These are phyloP conservation scores for Lagenorhynchus albirostris DNA, from an alignment of 2,113 vertebrate genomes.

Conservation along the genomic window DNA sequence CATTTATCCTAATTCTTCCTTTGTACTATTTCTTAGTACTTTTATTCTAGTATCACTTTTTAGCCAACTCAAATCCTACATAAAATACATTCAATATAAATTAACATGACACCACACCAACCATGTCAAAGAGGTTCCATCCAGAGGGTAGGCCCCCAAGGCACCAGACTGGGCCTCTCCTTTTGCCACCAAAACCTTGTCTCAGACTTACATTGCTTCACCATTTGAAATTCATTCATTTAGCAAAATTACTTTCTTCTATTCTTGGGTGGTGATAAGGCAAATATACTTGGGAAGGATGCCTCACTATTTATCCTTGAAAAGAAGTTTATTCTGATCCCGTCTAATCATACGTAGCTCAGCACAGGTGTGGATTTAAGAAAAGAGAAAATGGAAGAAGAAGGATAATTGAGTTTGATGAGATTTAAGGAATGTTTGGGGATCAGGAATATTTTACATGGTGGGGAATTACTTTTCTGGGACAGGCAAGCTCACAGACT, in stretches of 20 bases:
- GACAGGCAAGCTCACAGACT: not conserved
- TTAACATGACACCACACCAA: not conserved
- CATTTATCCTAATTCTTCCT: not conserved
- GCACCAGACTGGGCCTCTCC: not conserved
- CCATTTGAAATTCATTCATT: not conserved
- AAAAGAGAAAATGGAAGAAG: not conserved
- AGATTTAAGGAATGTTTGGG: not conserved
- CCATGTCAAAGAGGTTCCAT: not conserved
- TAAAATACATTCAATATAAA: not conserved
- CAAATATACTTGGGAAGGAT: not conserved
- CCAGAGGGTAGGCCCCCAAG: not conserved
- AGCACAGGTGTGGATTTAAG: not conserved
- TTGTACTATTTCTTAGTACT: not conserved
- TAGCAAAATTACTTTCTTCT: constrained; percentile 15
- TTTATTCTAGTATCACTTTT: not conserved
- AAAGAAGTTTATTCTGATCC: not conserved
- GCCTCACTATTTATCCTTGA: not conserved
- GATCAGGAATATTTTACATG: not conserved
- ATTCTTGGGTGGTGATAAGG: not conserved
- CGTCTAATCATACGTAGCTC: not conserved
- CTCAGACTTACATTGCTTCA: not conserved
- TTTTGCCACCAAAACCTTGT: not conserved
- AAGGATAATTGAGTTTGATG: not conserved
- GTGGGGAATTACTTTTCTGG: not conserved
- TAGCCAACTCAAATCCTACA: not conserved